Evolutionary conservation across 2,888 invertebrate species (phyloP), one percentile per base, ranked within the genome.

Genomic region (Branchinecta sandiegonensis): DNA sequence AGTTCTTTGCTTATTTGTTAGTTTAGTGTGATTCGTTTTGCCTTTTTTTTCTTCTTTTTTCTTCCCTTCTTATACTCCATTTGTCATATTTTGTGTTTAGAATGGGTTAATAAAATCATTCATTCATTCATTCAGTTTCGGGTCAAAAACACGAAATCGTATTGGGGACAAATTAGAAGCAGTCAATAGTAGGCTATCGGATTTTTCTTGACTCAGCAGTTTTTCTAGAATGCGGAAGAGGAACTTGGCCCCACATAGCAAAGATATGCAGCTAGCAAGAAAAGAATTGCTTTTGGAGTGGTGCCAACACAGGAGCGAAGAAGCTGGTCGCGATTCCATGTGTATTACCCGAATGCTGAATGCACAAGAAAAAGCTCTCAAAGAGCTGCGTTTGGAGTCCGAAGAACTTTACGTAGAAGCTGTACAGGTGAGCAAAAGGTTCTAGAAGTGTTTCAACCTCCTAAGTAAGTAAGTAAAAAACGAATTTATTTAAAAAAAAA

Each of bases 341-440:
- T 83, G 86, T 75, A 83, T 93, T 48, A 86, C 89, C 73, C 80
- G 83, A 63, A 80, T 90, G 5, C 76, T 85, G 73, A 80, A 79
- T 65, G 83, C 88, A 0, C 94, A 93, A 77, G 81, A 83, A 71
- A 85, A 83, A 74, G 94, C 96, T 0, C 78, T 96, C 4, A 84
- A 87, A 68, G 89, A 89, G 76, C 80, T 97, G 9, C 83, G 85
- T 74, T 82, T 82, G 46, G 90, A 87, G 74, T 94, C 93, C 0
- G 89, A 90, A 75, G 88, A 90, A 56, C 81, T 96, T 1, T 96
- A 94, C 77, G 83, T 87, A 76, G 87, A 87, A 76, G 94, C 95
- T 14, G 84, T 94, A 72, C 83, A 86, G 83, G 89, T 89, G 78
- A 74, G 71, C 72, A 13, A 8, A 10, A 65, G 50, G 9, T 56